A percentile compares a stretch with the other conserved stretches of the same genome.
Conservation (phyloP, 2,113 vertebrate genomes). For the Macroglossus sobrinus region DNA sequence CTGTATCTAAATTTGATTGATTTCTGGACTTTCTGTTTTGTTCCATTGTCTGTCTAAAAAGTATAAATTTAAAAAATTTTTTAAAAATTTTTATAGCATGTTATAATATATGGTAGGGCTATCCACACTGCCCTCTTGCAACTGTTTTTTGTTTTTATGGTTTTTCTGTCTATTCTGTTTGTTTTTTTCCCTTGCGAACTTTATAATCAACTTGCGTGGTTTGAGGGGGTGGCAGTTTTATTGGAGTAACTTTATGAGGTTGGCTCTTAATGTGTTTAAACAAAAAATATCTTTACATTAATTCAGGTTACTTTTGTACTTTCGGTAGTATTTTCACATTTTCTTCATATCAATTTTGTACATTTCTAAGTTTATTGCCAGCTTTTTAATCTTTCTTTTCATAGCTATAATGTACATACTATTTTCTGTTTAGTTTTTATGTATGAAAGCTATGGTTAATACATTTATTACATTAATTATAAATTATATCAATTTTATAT, state of each 20-base stretch:
- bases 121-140: too few relatives aligned
- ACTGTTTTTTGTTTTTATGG: background rate
- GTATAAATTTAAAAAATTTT: background rate
- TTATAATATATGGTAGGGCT: background rate
- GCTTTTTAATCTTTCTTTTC: slow-evolving; percentile 21
- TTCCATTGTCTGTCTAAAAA: background rate
- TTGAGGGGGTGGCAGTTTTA: background rate
- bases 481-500: background rate
- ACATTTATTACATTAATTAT: background rate
- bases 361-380: background rate
- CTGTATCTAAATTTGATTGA: background rate
- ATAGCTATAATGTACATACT: background rate
- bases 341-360: background rate
- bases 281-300: background rate
- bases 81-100: background rate
- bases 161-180: background rate
- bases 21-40: background rate
- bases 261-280: background rate
- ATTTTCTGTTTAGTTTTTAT: slow-evolving; percentile 25
- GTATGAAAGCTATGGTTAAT: background rate
- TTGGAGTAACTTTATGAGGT: background rate
- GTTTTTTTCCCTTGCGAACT: background rate
- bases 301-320: background rate
- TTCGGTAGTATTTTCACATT: background rate
- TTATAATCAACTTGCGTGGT: background rate